Conservation (phyloP, 2,888 invertebrate genomes). For the Gryllus longicercus region DNA sequence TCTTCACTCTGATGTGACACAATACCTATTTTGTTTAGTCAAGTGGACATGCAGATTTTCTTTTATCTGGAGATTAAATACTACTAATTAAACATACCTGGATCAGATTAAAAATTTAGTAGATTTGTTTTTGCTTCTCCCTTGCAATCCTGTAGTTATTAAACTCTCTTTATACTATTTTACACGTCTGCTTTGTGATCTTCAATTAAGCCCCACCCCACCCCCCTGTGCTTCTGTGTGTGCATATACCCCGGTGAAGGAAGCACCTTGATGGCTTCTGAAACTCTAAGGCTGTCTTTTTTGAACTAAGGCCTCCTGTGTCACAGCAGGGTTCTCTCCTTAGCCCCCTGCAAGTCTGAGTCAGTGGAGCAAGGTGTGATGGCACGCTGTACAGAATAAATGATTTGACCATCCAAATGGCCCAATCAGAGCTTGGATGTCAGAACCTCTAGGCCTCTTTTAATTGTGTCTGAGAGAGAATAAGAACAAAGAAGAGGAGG, state of each 20-base stretch:
- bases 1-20: constrained; percentile 17
- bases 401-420: not conserved
- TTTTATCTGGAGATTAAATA: not conserved
- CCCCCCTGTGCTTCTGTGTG: not conserved
- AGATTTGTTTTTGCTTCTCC: not conserved
- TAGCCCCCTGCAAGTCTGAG: not conserved
- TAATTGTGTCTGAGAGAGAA: too few relatives aligned
- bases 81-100: not conserved
- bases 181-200: not conserved
- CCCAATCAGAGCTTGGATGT: not conserved
- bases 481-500: too few relatives aligned
- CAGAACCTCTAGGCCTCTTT: not conserved
- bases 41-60: not conserved
- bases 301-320: not conserved
- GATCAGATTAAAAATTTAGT: not conserved
- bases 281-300: not conserved
- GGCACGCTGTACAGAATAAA: not conserved
- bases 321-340: constrained; percentile 1
- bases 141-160: constrained; percentile 11
- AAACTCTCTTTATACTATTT: not conserved
- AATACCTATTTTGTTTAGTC: not conserved
- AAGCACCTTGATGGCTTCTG: not conserved
- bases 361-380: not conserved
- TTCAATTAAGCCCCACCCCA: not conserved
- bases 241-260: not conserved